A percentile compares a stretch with the other conserved stretches of the same genome.
These are phyloP conservation scores for Agelaius tricolor DNA, from an alignment of 2,113 vertebrate species.

Conservation along the genomic window DNA sequence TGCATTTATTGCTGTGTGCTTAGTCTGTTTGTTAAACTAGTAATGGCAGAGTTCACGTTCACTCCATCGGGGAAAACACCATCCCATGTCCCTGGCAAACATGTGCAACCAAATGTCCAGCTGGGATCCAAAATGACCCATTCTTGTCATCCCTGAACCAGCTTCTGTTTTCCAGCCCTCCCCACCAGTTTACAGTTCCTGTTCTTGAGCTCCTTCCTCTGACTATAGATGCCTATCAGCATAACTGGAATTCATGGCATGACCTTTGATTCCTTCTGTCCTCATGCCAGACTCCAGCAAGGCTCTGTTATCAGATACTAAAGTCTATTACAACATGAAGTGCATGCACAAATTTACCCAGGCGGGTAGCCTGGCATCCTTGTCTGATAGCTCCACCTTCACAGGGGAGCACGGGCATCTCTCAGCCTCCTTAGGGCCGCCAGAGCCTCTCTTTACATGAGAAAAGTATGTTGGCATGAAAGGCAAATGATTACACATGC, in stretches of 20 bases:
- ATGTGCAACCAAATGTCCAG: neutral
- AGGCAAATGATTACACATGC: constrained; percentile 19
- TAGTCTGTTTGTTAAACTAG: neutral
- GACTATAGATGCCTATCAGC: constrained; percentile 61
- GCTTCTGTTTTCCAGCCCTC: constrained; percentile 4
- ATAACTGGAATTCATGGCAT: constrained; percentile 70
- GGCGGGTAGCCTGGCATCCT: constrained; percentile 35
- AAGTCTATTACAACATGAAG: constrained; percentile 56
- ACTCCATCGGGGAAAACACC: neutral
- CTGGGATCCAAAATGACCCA: neutral
- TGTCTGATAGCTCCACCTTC: constrained; percentile 42
- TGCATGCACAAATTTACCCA: constrained; percentile 68
- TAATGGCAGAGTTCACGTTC: neutral
- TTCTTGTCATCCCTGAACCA: neutral
- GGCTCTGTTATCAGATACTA: constrained; percentile 62
- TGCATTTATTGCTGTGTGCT: neutral
- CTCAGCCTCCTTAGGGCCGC: constrained; percentile 53
- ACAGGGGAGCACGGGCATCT: constrained; percentile 26
- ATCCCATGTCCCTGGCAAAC: neutral
- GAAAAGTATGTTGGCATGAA: constrained; percentile 51
- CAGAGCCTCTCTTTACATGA: constrained; percentile 45
- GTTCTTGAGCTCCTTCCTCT: constrained; percentile 53
- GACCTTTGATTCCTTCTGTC: constrained; percentile 66
- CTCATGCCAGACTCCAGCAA: constrained; percentile 64
- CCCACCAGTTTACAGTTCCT: neutral